Evolutionary conservation across 2,888 invertebrate genomes (phyloP), one percentile per base, ranked within the genome.

Genomic region (Drosophila dives): DNA sequence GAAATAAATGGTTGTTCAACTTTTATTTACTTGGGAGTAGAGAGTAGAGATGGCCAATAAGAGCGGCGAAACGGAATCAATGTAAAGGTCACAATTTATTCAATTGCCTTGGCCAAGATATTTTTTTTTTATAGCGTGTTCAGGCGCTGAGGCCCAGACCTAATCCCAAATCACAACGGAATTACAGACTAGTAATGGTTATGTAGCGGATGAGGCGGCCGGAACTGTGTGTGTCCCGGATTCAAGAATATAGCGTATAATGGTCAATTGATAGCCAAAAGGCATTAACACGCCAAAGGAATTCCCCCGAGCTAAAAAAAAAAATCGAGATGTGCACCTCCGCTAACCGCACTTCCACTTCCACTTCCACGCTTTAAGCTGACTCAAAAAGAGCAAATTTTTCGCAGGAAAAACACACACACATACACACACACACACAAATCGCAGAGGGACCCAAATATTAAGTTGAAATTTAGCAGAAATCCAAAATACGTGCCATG

Each of bases 81-180:
- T 87, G 86, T 86, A 89, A 87, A 87, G 86, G 86, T 87, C 86
- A 89, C 83, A 86, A 87, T 87, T 89, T 87, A 89, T 87, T 86
- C 86, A 87, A 87, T 87, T 87, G 86, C 79, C 84, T 70, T 70
- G 79, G 86, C 85, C 77, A 83, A 79, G 88, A 87, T 86, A 86
- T 86, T 86, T 26, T 29, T 26, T 26, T 29, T 85, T 86, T 86
- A 87, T 87, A 85, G 85, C 79, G 83, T 86, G 88, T 83, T 84
- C 89, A 84, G 88, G 83, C 72, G 81, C 76, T 51, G 70, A 65
- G 75, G 62, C 61, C 75, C 72, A 74, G 76, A 83, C 86, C 83
- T 89, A 89, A 87, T 89, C 86, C 86, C 86, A 87, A 89, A 89
- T 89, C 86, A 89, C 89, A 86, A 89, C 89, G 86, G 86, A 86